Conservation (phyloP, 1,140 invertebrate genomes). For the Tetragnatha versicolor region DNA sequence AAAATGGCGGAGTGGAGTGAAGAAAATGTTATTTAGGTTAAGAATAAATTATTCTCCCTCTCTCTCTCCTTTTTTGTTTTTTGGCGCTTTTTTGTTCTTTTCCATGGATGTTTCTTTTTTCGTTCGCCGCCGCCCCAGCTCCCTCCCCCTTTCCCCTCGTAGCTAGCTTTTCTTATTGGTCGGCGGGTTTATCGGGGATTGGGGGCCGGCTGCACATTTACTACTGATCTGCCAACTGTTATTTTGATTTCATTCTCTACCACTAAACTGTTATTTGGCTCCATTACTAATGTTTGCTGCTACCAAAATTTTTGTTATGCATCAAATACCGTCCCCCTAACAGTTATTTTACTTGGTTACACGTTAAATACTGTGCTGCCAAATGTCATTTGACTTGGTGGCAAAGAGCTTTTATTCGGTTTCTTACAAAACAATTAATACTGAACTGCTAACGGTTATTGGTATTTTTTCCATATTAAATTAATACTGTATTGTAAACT, state of each 20-base stretch:
- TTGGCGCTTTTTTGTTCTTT: not conserved
- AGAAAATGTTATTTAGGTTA: conserved; percentile 56
- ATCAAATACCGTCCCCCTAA: no score
- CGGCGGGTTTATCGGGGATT: not conserved
- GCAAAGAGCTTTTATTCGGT: no score
- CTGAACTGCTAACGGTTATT: no score
- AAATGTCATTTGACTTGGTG: no score
- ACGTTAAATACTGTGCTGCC: no score
- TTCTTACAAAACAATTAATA: no score
- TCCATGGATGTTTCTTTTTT: conserved; percentile 30
- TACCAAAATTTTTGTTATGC: no score
- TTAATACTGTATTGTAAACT: no score
- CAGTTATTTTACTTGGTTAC: no score
- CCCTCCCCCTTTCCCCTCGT: not conserved
- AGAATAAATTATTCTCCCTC: conserved; percentile 52
- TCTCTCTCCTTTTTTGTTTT: conserved; percentile 22
- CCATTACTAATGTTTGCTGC: not conserved
- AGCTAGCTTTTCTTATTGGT: conserved; percentile 39
- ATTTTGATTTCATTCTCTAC: not conserved
- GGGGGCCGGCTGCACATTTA: not conserved
- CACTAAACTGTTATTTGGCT: not conserved
- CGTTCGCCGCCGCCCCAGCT: not conserved
- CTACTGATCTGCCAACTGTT: not conserved
- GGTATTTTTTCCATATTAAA: no score
- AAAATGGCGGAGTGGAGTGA: conserved; percentile 21